These are phyloP conservation scores for Dendrophyllia cribrosa DNA, from an alignment of 64 coral and sea anemone species.

Conservation along the genomic window DNA sequence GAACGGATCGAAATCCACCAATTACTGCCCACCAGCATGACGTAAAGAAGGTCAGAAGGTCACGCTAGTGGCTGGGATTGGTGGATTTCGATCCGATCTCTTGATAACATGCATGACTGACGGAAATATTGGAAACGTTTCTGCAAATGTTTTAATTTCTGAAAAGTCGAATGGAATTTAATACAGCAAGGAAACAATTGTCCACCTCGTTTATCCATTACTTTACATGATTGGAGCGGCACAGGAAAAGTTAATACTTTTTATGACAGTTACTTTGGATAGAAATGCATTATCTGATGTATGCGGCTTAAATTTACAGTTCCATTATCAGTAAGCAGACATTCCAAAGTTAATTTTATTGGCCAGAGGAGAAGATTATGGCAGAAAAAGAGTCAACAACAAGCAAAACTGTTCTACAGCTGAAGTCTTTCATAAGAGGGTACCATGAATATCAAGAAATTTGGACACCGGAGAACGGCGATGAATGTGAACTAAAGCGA, in stretches of 20 bases:
- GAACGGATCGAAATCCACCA: conserved; percentile 38
- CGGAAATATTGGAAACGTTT: conserved; percentile 8
- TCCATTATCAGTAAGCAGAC: neutral
- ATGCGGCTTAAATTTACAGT: conserved; percentile 33
- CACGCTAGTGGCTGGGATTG: conserved; percentile 39
- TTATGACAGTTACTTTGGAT: conserved; percentile 24
- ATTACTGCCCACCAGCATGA: conserved; percentile 20
- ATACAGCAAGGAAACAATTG: conserved; percentile 33
- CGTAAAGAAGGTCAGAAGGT: conserved; percentile 30
- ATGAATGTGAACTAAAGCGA: conserved; percentile 47
- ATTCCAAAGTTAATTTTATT: too few species aligned
- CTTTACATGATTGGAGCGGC: conserved; percentile 19
- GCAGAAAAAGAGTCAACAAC: too few species aligned
- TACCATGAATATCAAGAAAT: conserved; percentile 49
- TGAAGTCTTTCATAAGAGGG: conserved; percentile 23
- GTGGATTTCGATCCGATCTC: conserved; percentile 49
- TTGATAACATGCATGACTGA: conserved; percentile 14
- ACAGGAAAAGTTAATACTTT: conserved; percentile 26
- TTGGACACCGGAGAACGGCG: conserved; percentile 16
- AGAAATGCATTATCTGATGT: conserved; percentile 33
- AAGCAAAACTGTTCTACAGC: neutral
- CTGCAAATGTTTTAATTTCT: neutral
- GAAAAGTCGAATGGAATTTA: too few species aligned
- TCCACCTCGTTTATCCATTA: conserved; percentile 22
- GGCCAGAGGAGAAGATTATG: too few species aligned